phyloP scores from a whole-genome alignment of 30 jellyfish, hydroid and myxozoan species.

The Aurelia aurita region DNA sequence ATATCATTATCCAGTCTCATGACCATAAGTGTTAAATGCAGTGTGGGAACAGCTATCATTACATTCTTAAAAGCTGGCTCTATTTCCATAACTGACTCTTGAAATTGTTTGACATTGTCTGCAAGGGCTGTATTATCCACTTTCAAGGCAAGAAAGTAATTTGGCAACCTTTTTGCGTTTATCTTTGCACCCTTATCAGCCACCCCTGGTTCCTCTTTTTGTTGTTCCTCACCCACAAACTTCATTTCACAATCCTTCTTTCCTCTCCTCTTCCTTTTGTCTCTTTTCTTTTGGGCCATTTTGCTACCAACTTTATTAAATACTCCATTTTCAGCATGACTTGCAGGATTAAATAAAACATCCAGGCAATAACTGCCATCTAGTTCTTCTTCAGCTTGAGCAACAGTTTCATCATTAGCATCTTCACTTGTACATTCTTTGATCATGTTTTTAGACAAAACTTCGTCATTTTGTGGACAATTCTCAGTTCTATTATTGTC shows the following conservation, averaged over 20 bases:
- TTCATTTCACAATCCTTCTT: background rate
- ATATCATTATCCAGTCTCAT: slow-evolving; percentile 48
- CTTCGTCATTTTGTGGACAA: too few relatives aligned
- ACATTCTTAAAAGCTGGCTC: slow-evolving; percentile 43
- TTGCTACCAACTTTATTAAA: background rate
- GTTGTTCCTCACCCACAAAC: background rate
- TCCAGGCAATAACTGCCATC: slow-evolving; percentile 24
- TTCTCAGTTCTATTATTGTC: too few relatives aligned
- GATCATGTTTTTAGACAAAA: background rate
- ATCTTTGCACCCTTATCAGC: background rate
- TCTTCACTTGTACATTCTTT: background rate
- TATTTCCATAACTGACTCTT: slow-evolving; percentile 34
- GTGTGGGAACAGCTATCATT: slow-evolving; percentile 53
- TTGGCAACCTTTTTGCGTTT: slow-evolving; percentile 22
- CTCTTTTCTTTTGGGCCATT: background rate
- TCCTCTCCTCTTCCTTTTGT: background rate
- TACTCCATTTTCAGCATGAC: background rate
- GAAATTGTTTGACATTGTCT: slow-evolving; percentile 47
- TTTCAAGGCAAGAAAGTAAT: slow-evolving; percentile 75
- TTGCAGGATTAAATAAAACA: slow-evolving; percentile 12
- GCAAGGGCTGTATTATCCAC: slow-evolving; percentile 41
- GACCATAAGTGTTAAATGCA: slow-evolving; percentile 70
- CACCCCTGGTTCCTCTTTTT: background rate
- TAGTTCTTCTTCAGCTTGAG: background rate
- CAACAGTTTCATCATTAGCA: background rate